phyloP scores from a whole-genome alignment of 2,888 invertebrate genomes.

The Orchesella flavescens region DNA sequence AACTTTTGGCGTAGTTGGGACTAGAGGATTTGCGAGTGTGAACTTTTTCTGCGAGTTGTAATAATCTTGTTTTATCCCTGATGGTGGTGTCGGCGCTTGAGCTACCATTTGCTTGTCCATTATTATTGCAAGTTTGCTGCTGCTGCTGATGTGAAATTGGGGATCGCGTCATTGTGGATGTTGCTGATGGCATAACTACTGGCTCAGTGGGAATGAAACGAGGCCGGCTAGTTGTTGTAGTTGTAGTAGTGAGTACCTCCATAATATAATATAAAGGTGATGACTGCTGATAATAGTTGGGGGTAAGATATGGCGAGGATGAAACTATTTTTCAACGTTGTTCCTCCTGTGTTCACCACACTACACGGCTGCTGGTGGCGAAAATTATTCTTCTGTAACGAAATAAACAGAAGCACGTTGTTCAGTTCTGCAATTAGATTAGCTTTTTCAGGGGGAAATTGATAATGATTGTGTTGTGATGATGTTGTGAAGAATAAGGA shows the following conservation, averaged over 20 bases:
- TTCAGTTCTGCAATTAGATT: conserved; percentile 26
- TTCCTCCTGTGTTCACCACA: conserved; percentile 9
- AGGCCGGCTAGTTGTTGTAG: conserved; percentile 58
- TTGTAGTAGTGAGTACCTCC: conserved; percentile 55
- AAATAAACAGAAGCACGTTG: conserved; percentile 50
- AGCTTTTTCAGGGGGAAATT: background rate
- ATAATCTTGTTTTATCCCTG: conserved; percentile 65
- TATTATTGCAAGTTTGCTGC: conserved; percentile 34
- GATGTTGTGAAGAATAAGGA: conserved; percentile 25
- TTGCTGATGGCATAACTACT: conserved; percentile 55
- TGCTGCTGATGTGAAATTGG: conserved; percentile 40
- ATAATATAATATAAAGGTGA: conserved; percentile 32
- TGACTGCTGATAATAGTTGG: background rate
- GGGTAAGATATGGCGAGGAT: conserved; percentile 4
- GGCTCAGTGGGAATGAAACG: conserved; percentile 62
- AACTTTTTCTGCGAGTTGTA: conserved; percentile 68
- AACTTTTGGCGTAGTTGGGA: conserved; percentile 60
- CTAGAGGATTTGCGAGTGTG: conserved; percentile 60
- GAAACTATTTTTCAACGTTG: conserved; percentile 24
- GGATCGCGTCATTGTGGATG: conserved; percentile 62
- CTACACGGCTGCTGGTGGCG: background rate
- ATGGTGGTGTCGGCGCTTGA: conserved; percentile 55
- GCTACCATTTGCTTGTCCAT: conserved; percentile 40
- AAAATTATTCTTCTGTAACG: conserved; percentile 41
- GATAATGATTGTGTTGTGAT: conserved; percentile 1